A percentile compares a stretch with the other conserved stretches of the same genome.
These are phyloP conservation scores for Monomorium pharaonis DNA, from an alignment of 1,140 invertebrate species.

Conservation along the genomic window DNA sequence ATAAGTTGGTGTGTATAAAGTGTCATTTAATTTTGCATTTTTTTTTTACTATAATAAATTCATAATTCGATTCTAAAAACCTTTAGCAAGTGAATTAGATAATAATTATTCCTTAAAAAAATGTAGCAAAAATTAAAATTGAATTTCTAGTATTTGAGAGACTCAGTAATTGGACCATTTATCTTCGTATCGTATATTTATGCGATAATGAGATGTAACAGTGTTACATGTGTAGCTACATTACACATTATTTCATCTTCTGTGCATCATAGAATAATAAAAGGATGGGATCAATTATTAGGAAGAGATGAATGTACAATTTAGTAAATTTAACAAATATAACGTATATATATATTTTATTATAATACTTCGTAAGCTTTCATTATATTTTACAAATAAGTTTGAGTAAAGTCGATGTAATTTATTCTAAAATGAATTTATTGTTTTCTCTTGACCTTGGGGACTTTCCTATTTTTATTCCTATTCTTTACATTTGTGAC, in stretches of 20 bases:
- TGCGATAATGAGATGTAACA: too few relatives aligned
- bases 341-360: constrained; percentile 20
- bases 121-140: too few relatives aligned
- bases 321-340: neutral
- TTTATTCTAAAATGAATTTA: neutral
- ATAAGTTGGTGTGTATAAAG: too few relatives aligned
- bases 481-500: constrained; percentile 96
- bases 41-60: too few relatives aligned
- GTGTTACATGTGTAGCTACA: too few relatives aligned
- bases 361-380: neutral
- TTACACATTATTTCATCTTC: neutral
- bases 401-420: neutral
- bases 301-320: neutral
- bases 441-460: constrained; percentile 76
- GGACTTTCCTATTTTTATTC: constrained; percentile 88
- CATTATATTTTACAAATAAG: neutral
- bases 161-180: too few relatives aligned
- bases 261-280: neutral
- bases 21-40: too few relatives aligned
- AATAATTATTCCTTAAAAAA: too few relatives aligned
- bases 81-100: too few relatives aligned
- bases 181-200: too few relatives aligned
- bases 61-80: too few relatives aligned
- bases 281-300: neutral
- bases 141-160: too few relatives aligned